Percentiles rank a stretch among this genome's conserved stretches.
phyloP scores from a whole-genome alignment of 2,113 vertebrate genomes.

The Mus spicilegus region DNA sequence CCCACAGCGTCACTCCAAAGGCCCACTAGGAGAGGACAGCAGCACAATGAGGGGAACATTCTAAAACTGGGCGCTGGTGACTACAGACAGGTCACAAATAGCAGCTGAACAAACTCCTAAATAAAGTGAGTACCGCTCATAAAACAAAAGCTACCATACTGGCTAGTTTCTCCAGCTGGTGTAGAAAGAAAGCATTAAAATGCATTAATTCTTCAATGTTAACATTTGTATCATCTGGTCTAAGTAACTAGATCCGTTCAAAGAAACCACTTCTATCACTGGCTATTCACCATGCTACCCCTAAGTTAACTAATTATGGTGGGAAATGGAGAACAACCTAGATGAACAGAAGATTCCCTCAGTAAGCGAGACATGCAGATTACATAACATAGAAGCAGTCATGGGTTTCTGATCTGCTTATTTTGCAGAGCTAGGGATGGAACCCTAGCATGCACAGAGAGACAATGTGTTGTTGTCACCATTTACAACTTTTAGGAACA shows the following conservation, averaged over 20 bases:
- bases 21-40: slow-evolving; percentile 92
- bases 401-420: not conserved
- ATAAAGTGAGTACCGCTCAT: not conserved
- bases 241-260: not conserved
- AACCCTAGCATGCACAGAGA: not conserved
- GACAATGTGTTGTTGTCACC: not conserved
- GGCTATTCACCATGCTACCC: not conserved
- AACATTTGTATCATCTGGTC: not conserved
- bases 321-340: not conserved
- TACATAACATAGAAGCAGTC: not conserved
- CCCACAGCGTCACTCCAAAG: slow-evolving; percentile 98
- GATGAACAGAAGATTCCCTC: not conserved
- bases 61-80: not conserved
- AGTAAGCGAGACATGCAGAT: not conserved
- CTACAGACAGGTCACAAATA: not conserved
- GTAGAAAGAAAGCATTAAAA: slow-evolving; percentile 19
- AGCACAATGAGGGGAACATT: not conserved
- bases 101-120: not conserved
- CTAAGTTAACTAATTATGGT: not conserved
- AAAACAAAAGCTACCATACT: not conserved
- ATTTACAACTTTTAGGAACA: slow-evolving; percentile 5
- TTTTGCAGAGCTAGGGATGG: not conserved
- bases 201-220: not conserved
- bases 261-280: slow-evolving; percentile 24
- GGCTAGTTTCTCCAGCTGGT: slow-evolving; percentile 12